phyloP scores from a whole-genome alignment of 1,140 invertebrate species.

The Lepidurus arcticus region DNA sequence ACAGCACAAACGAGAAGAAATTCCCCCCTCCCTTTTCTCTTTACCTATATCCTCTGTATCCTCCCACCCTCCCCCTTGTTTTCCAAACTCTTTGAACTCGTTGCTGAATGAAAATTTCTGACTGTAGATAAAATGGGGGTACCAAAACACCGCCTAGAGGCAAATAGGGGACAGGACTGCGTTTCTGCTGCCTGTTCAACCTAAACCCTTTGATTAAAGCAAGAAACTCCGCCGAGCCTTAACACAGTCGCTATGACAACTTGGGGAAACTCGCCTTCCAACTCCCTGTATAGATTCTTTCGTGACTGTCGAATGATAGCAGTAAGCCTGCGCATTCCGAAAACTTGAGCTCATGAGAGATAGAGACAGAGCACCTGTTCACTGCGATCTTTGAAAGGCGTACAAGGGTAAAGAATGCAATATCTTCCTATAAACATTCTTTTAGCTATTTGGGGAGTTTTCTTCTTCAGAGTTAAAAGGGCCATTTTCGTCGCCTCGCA shows the following conservation, averaged over 20 bases:
- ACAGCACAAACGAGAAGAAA: background rate
- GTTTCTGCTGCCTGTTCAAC: background rate
- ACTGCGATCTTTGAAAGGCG: background rate
- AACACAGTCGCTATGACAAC: slow-evolving; percentile 2
- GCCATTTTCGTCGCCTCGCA: background rate
- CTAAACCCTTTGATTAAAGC: background rate
- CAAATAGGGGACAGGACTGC: background rate
- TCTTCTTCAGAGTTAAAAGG: background rate
- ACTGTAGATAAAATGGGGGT: background rate
- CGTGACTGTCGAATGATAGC: background rate
- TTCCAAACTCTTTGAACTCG: background rate
- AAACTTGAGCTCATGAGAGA: background rate
- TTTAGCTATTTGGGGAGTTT: background rate
- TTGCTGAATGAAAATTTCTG: background rate
- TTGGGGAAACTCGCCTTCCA: background rate
- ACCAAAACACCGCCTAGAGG: background rate
- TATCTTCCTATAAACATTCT: background rate
- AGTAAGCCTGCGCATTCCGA: background rate
- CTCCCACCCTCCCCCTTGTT: background rate
- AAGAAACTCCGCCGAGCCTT: background rate
- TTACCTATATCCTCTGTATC: background rate
- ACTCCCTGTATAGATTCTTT: background rate
- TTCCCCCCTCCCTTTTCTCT: background rate
- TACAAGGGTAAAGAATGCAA: background rate
- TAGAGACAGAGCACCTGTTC: background rate